Evolutionary conservation across 2,113 vertebrate species (phyloP).

Genomic region (Ciconia maguari): DNA sequence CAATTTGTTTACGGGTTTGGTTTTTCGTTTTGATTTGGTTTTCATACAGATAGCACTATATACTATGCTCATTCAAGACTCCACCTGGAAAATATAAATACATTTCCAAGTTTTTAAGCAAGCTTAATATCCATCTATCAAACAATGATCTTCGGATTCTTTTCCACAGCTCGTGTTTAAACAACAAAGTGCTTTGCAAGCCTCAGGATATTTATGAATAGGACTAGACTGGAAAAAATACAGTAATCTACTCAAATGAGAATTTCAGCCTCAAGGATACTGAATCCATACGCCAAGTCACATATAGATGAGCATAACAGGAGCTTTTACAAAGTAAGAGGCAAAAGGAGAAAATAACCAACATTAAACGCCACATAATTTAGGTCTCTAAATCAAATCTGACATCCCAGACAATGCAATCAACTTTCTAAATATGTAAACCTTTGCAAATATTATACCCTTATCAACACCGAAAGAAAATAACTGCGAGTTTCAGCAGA

Average conservation of each 20-base stretch:
- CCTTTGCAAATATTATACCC: neutral
- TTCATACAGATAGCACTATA: neutral
- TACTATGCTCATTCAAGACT: neutral
- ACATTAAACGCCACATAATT: neutral
- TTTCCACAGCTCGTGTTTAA: conserved; percentile 11
- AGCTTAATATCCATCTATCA: neutral
- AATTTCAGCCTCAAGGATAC: neutral
- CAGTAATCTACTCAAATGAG: neutral
- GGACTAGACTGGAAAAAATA: conserved; percentile 21
- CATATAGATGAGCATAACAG: neutral
- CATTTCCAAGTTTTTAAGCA: neutral
- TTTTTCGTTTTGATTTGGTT: neutral
- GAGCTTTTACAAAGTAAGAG: neutral
- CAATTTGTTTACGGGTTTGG: neutral
- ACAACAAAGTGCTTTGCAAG: neutral
- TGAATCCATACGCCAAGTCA: neutral
- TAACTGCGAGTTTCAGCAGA: neutral
- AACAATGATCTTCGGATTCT: neutral
- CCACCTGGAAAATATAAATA: neutral
- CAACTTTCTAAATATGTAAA: neutral
- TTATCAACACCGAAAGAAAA: neutral
- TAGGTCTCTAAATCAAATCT: neutral
- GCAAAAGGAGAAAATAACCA: neutral
- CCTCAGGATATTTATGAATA: conserved; percentile 7
- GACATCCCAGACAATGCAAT: neutral